A percentile compares a stretch with the other conserved stretches of the same genome.
These are phyloP conservation scores for Decapterus maruadsi DNA, from an alignment of 2,797 vertebrate genomes.

Conservation along the genomic window DNA sequence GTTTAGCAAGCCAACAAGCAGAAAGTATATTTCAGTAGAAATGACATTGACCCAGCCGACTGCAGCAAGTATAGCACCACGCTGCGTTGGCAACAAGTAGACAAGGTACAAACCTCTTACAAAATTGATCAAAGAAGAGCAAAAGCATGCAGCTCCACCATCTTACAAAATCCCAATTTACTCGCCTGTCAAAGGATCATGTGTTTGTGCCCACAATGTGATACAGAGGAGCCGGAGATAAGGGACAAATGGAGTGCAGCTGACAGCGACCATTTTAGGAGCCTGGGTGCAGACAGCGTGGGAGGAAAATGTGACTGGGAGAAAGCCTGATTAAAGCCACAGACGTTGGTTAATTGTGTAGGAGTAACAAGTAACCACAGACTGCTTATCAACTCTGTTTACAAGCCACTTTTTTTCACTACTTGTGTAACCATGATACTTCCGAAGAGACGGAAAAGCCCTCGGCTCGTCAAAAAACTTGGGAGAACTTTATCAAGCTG, in stretches of 20 bases:
- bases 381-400: conserved; percentile 55
- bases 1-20: conserved; percentile 20
- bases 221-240: conserved; percentile 10
- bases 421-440: conserved; percentile 59
- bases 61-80: background rate
- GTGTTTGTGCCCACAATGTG: conserved; percentile 44
- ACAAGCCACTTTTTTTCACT: conserved; percentile 45
- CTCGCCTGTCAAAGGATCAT: conserved; percentile 40
- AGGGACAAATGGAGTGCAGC: conserved; percentile 11
- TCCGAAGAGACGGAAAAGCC: conserved; percentile 25
- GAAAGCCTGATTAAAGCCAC: conserved; percentile 63
- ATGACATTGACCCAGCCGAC: background rate
- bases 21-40: conserved; percentile 27
- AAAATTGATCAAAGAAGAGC: conserved; percentile 41
- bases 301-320: conserved; percentile 66
- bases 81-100: conserved; percentile 37
- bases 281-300: conserved; percentile 59
- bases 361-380: conserved; percentile 63
- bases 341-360: conserved; percentile 68
- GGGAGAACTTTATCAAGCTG: conserved; percentile 23
- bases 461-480: conserved; percentile 28
- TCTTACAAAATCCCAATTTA: conserved; percentile 43
- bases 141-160: conserved; percentile 4
- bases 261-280: conserved; percentile 54
- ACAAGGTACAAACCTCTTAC: conserved; percentile 31